Evolutionary conservation across 2,888 invertebrate species (phyloP).

Genomic region (Lithophane leautieri): DNA sequence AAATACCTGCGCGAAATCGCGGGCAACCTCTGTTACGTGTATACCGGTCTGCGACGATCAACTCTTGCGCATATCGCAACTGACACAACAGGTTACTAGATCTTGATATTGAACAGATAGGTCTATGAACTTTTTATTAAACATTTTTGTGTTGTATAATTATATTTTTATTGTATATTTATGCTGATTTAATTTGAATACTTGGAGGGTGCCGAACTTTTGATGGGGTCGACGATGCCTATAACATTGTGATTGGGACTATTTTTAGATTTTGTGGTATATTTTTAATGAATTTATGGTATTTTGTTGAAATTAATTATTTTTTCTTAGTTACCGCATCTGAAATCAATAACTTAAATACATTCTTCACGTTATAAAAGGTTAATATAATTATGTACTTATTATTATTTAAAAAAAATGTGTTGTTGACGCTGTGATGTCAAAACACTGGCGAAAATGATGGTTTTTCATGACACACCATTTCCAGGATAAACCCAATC

Average conservation of each 20-base stretch:
- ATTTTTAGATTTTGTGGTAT: constrained; percentile 11
- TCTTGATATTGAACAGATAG: constrained; percentile 63
- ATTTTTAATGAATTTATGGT: neutral
- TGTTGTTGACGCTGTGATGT: no score
- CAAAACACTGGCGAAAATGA: neutral
- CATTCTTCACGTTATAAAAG: neutral
- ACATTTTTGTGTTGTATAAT: constrained; percentile 25
- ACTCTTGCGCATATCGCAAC: constrained; percentile 61
- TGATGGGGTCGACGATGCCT: constrained; percentile 22
- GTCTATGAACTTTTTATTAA: constrained; percentile 62
- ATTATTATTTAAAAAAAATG: no score
- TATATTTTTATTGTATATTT: constrained; percentile 25
- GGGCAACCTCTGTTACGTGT: constrained; percentile 17
- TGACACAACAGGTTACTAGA: constrained; percentile 61
- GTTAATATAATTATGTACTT: no score
- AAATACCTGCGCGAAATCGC: constrained; percentile 34
- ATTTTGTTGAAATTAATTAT: neutral
- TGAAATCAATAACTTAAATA: neutral
- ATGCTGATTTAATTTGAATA: constrained; percentile 24
- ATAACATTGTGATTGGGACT: neutral
- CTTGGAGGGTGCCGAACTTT: constrained; percentile 32
- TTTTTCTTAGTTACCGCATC: neutral
- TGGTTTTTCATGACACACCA: neutral
- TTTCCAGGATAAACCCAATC: neutral
- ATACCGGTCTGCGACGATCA: constrained; percentile 42